phyloP scores from a whole-genome alignment of 1,140 invertebrate genomes.

The Tetragnatha versicolor region DNA sequence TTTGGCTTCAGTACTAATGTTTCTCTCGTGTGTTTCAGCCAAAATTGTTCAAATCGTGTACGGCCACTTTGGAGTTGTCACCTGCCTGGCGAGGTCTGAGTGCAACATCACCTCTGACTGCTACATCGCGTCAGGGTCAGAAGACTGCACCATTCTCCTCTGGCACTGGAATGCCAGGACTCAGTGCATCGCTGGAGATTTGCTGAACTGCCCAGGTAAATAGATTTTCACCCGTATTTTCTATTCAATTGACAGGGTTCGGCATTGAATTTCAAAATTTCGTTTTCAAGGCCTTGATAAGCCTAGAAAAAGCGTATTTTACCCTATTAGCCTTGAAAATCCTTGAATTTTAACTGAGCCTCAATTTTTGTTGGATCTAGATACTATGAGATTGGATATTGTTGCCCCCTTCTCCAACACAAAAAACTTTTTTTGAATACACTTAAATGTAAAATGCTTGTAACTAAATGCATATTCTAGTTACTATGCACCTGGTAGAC shows the following conservation, averaged over 20 bases:
- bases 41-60: slow-evolving; percentile 98
- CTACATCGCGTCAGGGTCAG: slow-evolving; percentile 96
- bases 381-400: not conserved
- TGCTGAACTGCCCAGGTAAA: slow-evolving; percentile 48
- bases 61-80: slow-evolving; percentile 98
- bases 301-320: too few relatives aligned
- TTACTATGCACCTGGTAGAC: too few relatives aligned
- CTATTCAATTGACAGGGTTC: too few relatives aligned
- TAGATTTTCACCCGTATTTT: not conserved
- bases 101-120: slow-evolving; percentile 98
- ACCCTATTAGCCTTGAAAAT: too few relatives aligned
- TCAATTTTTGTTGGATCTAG: not conserved
- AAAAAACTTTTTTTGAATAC: too few relatives aligned
- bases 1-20: not conserved
- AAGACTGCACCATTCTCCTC: slow-evolving; percentile 95
- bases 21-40: slow-evolving; percentile 65
- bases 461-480: too few relatives aligned
- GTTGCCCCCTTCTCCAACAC: too few relatives aligned
- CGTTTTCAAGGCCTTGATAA: too few relatives aligned
- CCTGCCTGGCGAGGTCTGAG: slow-evolving; percentile 93
- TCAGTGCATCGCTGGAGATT: slow-evolving; percentile 93
- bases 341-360: not conserved
- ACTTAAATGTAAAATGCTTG: too few relatives aligned
- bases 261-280: too few relatives aligned
- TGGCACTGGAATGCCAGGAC: slow-evolving; percentile 99